These are phyloP conservation scores for Drosophila ustulata DNA, from an alignment of 2,888 invertebrate genomes.

Conservation along the genomic window DNA sequence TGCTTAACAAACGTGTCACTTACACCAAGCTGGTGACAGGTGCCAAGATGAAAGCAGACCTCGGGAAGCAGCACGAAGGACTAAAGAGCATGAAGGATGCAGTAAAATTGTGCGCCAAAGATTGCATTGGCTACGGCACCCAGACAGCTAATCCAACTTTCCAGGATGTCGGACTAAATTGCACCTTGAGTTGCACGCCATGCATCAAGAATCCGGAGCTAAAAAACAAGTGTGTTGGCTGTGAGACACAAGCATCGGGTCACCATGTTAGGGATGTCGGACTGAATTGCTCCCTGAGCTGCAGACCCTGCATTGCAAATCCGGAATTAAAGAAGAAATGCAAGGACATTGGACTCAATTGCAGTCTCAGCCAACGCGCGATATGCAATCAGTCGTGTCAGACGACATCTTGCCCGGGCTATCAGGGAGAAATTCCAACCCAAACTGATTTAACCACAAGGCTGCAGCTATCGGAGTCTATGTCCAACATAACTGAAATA, in stretches of 20 bases:
- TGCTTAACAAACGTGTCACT: conserved; percentile 1
- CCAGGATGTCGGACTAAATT: not conserved
- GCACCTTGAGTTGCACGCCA: not conserved
- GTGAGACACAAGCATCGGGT: not conserved
- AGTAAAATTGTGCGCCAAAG: not conserved
- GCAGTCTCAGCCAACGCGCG: not conserved
- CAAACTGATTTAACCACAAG: not conserved
- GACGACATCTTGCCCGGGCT: not conserved
- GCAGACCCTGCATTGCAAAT: not conserved
- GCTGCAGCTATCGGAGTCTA: not conserved
- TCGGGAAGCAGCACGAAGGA: not conserved
- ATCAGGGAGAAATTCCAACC: not conserved
- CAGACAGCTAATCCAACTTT: not conserved
- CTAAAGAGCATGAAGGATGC: not conserved
- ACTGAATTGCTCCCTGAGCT: not conserved
- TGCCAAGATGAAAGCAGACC: not conserved
- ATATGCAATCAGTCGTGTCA: not conserved
- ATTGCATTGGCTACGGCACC: not conserved
- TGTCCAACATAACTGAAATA: not conserved
- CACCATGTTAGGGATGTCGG: not conserved
- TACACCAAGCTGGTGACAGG: conserved; percentile 28
- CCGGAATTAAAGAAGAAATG: not conserved
- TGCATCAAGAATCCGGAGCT: not conserved
- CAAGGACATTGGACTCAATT: not conserved
- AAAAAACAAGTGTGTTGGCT: not conserved